Evolutionary conservation across 2,888 invertebrate species (phyloP).

Genomic region (Nymphalis c-album): DNA sequence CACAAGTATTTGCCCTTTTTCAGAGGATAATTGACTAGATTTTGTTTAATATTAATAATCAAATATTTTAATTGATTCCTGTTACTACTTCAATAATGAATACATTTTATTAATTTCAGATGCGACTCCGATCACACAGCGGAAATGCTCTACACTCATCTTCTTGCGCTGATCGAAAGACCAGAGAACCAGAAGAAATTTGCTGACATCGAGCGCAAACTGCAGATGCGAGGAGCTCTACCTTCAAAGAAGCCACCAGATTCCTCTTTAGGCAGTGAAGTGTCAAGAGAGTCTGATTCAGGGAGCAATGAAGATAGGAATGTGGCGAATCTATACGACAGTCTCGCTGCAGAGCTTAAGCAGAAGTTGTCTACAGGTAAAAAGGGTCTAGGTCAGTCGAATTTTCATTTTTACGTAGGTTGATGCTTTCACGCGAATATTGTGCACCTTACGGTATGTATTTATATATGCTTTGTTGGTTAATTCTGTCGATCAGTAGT

Average conservation of each 20-base stretch:
- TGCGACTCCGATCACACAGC: slow-evolving; percentile 97
- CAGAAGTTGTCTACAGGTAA: slow-evolving; percentile 82
- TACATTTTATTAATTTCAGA: slow-evolving; percentile 48
- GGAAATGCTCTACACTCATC: slow-evolving; percentile 90
- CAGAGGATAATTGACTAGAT: too few relatives aligned
- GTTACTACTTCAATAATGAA: background rate
- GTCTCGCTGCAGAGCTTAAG: slow-evolving; percentile 94
- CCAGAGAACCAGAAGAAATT: slow-evolving; percentile 94
- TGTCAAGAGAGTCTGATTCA: slow-evolving; percentile 86
- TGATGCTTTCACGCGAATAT: slow-evolving; percentile 44
- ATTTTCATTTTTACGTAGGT: slow-evolving; percentile 51
- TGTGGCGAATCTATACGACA: slow-evolving; percentile 91
- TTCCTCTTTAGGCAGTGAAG: slow-evolving; percentile 88
- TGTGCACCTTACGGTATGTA: slow-evolving; percentile 24
- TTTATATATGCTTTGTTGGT: slow-evolving; percentile 13
- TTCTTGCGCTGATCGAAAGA: slow-evolving; percentile 89
- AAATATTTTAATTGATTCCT: too few relatives aligned
- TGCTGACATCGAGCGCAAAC: slow-evolving; percentile 86
- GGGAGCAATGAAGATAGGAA: slow-evolving; percentile 86
- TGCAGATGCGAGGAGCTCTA: slow-evolving; percentile 80
- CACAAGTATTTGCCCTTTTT: too few relatives aligned
- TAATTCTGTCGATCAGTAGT: background rate
- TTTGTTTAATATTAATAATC: too few relatives aligned
- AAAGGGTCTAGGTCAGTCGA: slow-evolving; percentile 75
- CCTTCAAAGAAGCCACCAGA: slow-evolving; percentile 85